Evolutionary conservation across 2,888 invertebrate genomes (phyloP).

Genomic region (Capitulum mitella): DNA sequence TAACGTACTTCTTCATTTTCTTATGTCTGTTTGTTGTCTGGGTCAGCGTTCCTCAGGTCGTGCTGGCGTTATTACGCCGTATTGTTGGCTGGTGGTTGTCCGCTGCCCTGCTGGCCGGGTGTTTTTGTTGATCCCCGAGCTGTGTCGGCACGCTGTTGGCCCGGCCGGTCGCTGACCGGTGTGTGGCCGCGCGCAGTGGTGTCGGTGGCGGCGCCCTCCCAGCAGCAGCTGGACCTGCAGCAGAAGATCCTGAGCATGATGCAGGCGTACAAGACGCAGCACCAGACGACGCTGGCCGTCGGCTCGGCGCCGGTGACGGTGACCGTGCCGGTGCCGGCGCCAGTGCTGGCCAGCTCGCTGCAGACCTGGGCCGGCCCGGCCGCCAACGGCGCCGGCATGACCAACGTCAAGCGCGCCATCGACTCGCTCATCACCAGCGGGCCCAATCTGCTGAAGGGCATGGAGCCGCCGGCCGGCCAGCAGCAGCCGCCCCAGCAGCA

Average conservation of each 20-base stretch:
- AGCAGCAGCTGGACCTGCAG: constrained; percentile 59
- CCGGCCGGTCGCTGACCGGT: not conserved
- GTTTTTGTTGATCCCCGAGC: too few relatives aligned
- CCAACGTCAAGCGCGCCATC: not conserved
- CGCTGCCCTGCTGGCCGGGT: too few relatives aligned
- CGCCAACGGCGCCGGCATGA: not conserved
- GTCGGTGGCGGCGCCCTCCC: constrained; percentile 28
- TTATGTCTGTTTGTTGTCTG: too few relatives aligned
- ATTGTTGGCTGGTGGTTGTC: too few relatives aligned
- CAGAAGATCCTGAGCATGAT: constrained; percentile 69
- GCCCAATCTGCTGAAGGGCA: constrained; percentile 28
- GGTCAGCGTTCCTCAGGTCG: too few relatives aligned
- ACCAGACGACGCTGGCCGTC: constrained; percentile 43
- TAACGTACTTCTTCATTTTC: too few relatives aligned
- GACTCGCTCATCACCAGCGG: constrained; percentile 14
- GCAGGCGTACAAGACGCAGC: constrained; percentile 45
- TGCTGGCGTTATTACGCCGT: too few relatives aligned
- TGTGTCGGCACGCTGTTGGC: too few relatives aligned
- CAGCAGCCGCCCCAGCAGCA: constrained; percentile 23
- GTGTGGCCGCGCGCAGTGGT: not conserved
- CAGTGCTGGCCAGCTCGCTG: constrained; percentile 32
- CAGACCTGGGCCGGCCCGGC: constrained; percentile 28
- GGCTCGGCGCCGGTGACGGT: constrained; percentile 36
- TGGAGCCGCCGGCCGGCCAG: not conserved
- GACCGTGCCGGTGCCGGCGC: constrained; percentile 18